A percentile compares a stretch with the other conserved stretches of the same genome.
Conservation (phyloP, 2,113 vertebrate species). For the Ceratotherium simum region DNA sequence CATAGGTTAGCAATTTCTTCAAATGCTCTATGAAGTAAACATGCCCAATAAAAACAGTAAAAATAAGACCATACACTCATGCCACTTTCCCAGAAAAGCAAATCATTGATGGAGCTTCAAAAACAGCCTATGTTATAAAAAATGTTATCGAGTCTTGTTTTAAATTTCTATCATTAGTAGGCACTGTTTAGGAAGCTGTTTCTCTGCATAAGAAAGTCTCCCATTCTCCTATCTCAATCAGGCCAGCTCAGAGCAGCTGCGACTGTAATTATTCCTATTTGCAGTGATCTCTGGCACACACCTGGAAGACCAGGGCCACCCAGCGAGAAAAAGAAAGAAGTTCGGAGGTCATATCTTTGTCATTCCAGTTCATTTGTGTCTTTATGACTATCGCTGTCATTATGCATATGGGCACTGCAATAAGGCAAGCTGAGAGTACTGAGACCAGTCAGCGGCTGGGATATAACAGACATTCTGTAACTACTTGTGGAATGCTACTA, state of each 20-base stretch:
- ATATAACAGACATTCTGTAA: neutral
- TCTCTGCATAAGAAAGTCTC: neutral
- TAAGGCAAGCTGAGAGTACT: neutral
- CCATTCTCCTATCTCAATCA: neutral
- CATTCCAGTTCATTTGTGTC: neutral
- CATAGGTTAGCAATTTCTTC: neutral
- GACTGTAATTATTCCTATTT: neutral
- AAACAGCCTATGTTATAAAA: neutral
- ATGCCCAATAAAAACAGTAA: neutral
- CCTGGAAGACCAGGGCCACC: neutral
- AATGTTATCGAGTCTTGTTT: neutral
- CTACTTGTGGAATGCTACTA: neutral
- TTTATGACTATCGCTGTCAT: neutral
- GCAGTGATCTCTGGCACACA: neutral
- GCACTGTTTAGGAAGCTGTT: neutral
- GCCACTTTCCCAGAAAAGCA: neutral
- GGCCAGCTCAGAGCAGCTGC: neutral
- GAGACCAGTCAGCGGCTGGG: neutral
- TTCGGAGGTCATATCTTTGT: neutral
- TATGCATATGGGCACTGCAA: neutral
- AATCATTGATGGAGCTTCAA: neutral
- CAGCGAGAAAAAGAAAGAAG: neutral
- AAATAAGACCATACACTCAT: neutral
- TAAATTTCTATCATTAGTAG: neutral
- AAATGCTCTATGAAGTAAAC: neutral